Evolutionary conservation across 2,888 invertebrate species (phyloP), one percentile per base, ranked within the genome.

Genomic region (Mythimna impura): DNA sequence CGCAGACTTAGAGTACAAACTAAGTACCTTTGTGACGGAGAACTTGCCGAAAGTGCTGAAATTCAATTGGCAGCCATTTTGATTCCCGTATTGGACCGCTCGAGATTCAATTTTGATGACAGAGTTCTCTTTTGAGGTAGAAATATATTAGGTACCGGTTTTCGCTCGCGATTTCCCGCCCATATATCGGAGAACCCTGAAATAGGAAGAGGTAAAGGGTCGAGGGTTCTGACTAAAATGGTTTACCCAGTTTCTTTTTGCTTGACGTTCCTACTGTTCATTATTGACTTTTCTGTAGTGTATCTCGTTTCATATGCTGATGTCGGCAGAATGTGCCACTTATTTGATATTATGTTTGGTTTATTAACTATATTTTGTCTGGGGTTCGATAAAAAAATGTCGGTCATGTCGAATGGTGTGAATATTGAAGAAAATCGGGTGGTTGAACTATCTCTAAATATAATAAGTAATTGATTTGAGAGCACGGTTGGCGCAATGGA

Each of bases 1-100:
- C 62, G 66, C 20, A 57, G 61, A 74, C 70, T 80, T 66, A 71
- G 64, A 86, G 80, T 80, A 82, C 78, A 87, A 47, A 47, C 47
- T 47, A 47, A 78, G 78, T 86, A 75, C 78, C 84, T 87, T 86
- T 88, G 89, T 88, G 82, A 76, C 67, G 57, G 0, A 40, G 60
- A 82, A 80, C 73, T 84, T 82, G 78, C 68, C 65, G 81, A 87
- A 88, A 89, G 87, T 88, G 89, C 82, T 77, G 82, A 84, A 89
- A 90, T 89, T 87, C 87, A 85, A 89, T 89, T 86, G 85, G 82
- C 67, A 82, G 85, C 81, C 86, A 86, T 89, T 89, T 90, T 86
- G 87, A 90, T 87, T 88, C 84, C 77, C 85, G 83, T 80, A 86
- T 86, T 87, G 84, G 83, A 84, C 80, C 82, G 79, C 64, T 65